A percentile compares a stretch with the other conserved stretches of the same genome.
phyloP scores from a whole-genome alignment of 1,140 invertebrate genomes.

The Leptinotarsa texana region DNA sequence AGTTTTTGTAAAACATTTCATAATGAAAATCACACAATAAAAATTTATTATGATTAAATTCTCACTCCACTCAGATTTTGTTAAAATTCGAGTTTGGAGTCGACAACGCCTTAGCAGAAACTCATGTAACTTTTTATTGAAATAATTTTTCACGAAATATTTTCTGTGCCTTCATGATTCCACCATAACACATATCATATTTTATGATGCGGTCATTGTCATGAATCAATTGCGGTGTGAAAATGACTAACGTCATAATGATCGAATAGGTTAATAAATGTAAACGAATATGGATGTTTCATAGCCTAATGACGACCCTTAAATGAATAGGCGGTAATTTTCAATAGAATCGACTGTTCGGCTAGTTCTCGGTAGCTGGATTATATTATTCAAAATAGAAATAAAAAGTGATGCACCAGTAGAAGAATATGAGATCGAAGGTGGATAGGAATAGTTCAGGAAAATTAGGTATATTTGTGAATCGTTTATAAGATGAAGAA shows the following conservation, averaged over 20 bases:
- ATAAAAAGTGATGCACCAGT: conserved; percentile 28
- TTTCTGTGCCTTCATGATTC: no score
- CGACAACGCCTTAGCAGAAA: no score
- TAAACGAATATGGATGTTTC: background rate
- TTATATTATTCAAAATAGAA: conserved; percentile 31
- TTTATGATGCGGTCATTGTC: background rate
- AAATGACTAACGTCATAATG: conserved; percentile 1
- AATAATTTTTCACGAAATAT: no score
- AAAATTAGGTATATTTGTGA: no score
- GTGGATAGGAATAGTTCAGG: conserved; percentile 18
- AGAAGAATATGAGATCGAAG: conserved; percentile 38
- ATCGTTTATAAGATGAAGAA: no score
- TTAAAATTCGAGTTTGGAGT: no score
- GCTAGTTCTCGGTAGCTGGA: conserved; percentile 26
- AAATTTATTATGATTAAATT: no score
- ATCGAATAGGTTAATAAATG: background rate
- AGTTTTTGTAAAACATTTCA: no score
- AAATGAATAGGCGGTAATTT: conserved; percentile 39
- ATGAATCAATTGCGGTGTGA: background rate
- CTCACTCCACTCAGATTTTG: no score
- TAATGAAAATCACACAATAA: no score
- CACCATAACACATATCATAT: no score
- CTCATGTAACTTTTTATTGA: no score
- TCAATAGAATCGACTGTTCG: conserved; percentile 31
- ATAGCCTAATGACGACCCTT: conserved; percentile 5